phyloP scores from a whole-genome alignment of 2,888 invertebrate genomes.

The Cryptophagus acutangulus region DNA sequence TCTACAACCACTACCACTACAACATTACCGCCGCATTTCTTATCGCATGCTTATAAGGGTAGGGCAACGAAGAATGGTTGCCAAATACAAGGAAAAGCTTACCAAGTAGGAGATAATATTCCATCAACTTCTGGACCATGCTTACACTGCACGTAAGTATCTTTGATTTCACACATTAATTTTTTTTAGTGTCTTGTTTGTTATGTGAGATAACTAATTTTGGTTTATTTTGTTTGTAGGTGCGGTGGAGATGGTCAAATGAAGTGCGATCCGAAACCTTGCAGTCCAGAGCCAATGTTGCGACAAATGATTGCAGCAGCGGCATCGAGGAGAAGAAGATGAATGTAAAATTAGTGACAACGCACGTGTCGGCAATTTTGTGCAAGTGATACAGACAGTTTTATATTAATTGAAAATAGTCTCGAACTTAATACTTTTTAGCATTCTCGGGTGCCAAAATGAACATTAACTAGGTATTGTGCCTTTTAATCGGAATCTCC shows the following conservation, averaged over 20 bases:
- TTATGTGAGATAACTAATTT: neutral
- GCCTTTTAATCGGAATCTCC: constrained; percentile 35
- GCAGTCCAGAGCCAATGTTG: constrained; percentile 85
- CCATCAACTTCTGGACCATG: constrained; percentile 86
- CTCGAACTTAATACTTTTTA: constrained; percentile 39
- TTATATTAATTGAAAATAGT: constrained; percentile 38
- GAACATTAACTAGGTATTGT: constrained; percentile 46
- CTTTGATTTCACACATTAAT: neutral
- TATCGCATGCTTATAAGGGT: constrained; percentile 73
- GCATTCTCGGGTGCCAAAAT: constrained; percentile 51
- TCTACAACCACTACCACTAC: constrained; percentile 84
- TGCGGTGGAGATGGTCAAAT: constrained; percentile 90
- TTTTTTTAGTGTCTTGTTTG: neutral
- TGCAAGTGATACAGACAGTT: constrained; percentile 45
- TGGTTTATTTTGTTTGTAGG: constrained; percentile 51
- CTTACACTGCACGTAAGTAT: constrained; percentile 88
- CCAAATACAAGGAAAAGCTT: constrained; percentile 78
- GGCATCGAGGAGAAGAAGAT: constrained; percentile 67
- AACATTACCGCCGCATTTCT: constrained; percentile 78
- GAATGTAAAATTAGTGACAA: constrained; percentile 43
- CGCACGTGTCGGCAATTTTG: constrained; percentile 38
- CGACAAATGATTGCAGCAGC: constrained; percentile 85
- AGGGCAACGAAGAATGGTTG: constrained; percentile 74
- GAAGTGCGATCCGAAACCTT: constrained; percentile 89
- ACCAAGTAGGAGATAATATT: constrained; percentile 80